A percentile compares a stretch with the other conserved stretches of the same genome.
Conservation (phyloP, 2,888 invertebrate genomes). For the Ephialtes manifestator region DNA sequence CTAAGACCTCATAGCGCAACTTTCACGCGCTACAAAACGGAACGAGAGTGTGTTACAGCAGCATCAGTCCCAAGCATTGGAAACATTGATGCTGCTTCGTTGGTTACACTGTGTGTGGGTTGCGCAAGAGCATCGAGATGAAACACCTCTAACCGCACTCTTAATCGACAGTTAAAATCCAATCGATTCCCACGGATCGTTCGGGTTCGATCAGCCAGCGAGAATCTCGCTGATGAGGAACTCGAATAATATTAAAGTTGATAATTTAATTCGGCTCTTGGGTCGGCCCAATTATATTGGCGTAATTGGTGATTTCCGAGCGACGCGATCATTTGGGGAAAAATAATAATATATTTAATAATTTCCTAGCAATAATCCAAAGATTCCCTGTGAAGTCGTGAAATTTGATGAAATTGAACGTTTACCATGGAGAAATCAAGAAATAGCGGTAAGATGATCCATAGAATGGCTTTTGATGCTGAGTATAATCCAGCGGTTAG, state of each 20-base stretch:
- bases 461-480: constrained; percentile 22
- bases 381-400: background rate
- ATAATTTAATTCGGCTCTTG: constrained; percentile 61
- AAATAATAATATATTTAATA: background rate
- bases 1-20: constrained; percentile 52
- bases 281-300: constrained; percentile 55
- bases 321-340: constrained; percentile 28
- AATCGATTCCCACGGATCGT: constrained; percentile 68
- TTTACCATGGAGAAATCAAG: background rate
- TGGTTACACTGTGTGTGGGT: constrained; percentile 1
- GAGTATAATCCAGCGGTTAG: constrained; percentile 10
- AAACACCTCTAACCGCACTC: constrained; percentile 60
- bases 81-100: constrained; percentile 12
- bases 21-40: constrained; percentile 54
- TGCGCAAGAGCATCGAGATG: constrained; percentile 58
- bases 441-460: constrained; percentile 34
- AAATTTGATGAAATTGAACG: constrained; percentile 25
- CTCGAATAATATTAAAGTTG: constrained; percentile 56
- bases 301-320: constrained; percentile 57
- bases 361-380: constrained; percentile 3
- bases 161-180: constrained; percentile 69
- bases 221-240: constrained; percentile 36
- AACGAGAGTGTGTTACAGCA: constrained; percentile 48
- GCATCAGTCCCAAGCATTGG: constrained; percentile 30
- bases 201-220: background rate